Evolutionary conservation across 2,797 vertebrate species (phyloP), one percentile per base, ranked within the genome.

Genomic region (Karalla daura): DNA sequence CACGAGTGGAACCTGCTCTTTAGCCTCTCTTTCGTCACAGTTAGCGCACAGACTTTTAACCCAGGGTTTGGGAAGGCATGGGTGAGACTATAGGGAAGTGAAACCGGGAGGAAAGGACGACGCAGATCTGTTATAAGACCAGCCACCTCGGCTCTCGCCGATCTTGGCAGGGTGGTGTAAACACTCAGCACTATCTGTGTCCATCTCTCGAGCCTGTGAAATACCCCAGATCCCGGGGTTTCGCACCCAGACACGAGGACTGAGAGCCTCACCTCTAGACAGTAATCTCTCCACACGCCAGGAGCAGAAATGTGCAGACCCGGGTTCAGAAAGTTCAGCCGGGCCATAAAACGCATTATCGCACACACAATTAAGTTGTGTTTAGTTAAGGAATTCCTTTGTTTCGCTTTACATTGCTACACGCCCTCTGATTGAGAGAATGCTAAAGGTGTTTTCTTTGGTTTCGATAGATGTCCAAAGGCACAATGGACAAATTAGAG

Each of bases 371-470:
- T 45, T 14, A 4, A 44, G 17, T 36, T 12, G 63, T 50, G 36
- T 30, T 7, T 12, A 0, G n/a, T 39, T 55, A 32, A 54, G 2
- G 27, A 13, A 5, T 52, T 47, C n/a, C 17, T 52, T 43, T 3
- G 21, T 20, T 60, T 5, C 43, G 43, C 58, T 0, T 69, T 39
- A 12, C 17, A 58, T 25, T 72, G 72, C 69, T 72, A 74, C 69
- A 71, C 69, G 3, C 64, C 45, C 27, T n/a, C 33, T 5, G 0
- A 12, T 5, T 70, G 18, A 64, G 41, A 3, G 40, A 58, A 27
- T 70, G 50, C 10, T 5, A 51, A 55, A 55, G 0, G 1, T 69
- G 40, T 58, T 72, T 33, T 58, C 70, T 33, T 50, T 60, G 46
- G 60, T 74, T 68, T 27, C 43, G 28, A 27, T 12, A 6, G 15